Base-by-base conservation (phyloP, 2,113 vertebrate genomes). In the Setophaga coronata region DNA sequence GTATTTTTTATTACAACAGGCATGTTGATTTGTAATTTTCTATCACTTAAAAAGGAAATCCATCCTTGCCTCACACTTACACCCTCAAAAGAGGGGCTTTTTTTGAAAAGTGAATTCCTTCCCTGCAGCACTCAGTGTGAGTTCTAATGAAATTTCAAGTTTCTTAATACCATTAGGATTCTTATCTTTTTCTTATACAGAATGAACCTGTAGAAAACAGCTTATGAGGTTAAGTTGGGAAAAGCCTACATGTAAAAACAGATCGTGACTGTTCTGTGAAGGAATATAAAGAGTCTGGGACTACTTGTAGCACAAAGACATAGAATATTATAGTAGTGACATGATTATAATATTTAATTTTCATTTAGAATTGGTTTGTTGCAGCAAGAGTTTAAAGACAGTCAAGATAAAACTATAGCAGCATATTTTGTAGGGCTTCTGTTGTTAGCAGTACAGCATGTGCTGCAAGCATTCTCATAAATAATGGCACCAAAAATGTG, bases 61-160 rank as follows among this genome's bases (percentile, higher is more conserved):
- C 7, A n/a, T 40, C 8, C 5, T 48, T 72, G 12, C 17, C 12
- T 69, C 33, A 33, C 10, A 7, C 3, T 4, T 5, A 10, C 1
- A 2, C 36, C 4, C 14, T 2, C 4, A 60, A 64, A 72, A 31
- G 51, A 3, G 18, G 2, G 42, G 2, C 1, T 53, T 67, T 76
- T 86, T 90, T 64, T 80, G 8, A 65, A 87, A 91, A 60, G 57
- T 34, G 0, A 3, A 18, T 73, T 82, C 17, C 69, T 66, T 57
- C 43, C 31, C 57, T 74, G 53, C 13, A 91, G 33, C 2, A 0
- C 26, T 80, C 25, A 42, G 29, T 51, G 14, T 72, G 70, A 91
- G 7, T 56, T 73, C 51, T 89, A 84, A 80, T 45, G 20, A 26
- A 94, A 73, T 85, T 87, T 77, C 18, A 73, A 66, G 10, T 80